Conservation (phyloP, 2,113 vertebrate genomes). For the Rhea pennata region DNA sequence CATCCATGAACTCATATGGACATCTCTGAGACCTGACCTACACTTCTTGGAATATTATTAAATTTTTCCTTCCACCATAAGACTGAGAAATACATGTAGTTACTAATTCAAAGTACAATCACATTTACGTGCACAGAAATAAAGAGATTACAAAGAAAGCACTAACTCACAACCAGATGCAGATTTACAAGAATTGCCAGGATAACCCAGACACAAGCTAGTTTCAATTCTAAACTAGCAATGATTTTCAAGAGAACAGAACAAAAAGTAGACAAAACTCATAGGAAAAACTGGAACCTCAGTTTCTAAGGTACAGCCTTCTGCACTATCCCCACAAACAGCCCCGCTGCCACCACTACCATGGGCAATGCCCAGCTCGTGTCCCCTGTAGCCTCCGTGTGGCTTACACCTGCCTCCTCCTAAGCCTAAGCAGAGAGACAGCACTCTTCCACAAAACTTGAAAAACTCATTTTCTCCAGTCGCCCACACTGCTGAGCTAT, state of each 20-base stretch:
- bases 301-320: background rate
- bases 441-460: fast-evolving
- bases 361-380: fast-evolving
- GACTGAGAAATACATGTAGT: background rate
- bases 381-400: fast-evolving
- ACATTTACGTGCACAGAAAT: background rate
- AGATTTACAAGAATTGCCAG: background rate
- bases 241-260: background rate
- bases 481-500: too few relatives aligned
- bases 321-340: background rate
- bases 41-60: background rate
- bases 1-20: background rate
- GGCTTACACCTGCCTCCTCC: background rate
- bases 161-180: background rate
- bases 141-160: background rate
- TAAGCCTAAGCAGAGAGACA: background rate
- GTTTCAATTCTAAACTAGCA: background rate
- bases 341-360: background rate
- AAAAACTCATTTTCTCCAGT: background rate
- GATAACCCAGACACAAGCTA: background rate
- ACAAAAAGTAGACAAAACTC: background rate
- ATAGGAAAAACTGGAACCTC: background rate
- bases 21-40: background rate
- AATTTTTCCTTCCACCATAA: background rate
- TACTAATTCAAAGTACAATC: background rate